These are phyloP conservation scores for Aurelia aurita complex sp. Pacific DNA, from an alignment of 30 jellyfish, hydroid and myxozoan genomes.

Conservation along the genomic window DNA sequence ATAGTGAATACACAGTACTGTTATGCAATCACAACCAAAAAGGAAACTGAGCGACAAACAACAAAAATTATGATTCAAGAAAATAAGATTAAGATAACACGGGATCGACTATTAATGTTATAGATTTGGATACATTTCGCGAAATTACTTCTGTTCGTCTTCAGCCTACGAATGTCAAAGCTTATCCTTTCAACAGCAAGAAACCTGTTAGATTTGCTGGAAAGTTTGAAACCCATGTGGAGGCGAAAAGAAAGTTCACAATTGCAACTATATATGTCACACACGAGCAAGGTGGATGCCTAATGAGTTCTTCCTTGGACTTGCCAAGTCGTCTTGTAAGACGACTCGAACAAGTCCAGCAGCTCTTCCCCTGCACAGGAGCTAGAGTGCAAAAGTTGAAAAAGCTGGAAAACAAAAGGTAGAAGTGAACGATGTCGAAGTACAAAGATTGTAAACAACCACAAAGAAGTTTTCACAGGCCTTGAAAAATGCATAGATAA, in stretches of 20 bases:
- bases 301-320: conserved; percentile 4
- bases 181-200: conserved; percentile 8
- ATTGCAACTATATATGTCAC: not conserved
- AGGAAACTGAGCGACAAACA: not conserved
- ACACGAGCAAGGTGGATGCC: not conserved
- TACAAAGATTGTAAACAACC: not conserved
- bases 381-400: no score
- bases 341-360: no score
- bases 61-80: not conserved
- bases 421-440: not conserved
- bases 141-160: not conserved
- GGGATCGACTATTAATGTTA: conserved; percentile 31
- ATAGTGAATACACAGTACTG: no score
- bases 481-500: conserved; percentile 24
- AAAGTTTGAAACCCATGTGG: not conserved
- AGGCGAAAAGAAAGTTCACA: not conserved
- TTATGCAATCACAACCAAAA: no score
- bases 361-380: no score
- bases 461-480: conserved; percentile 8
- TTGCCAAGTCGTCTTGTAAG: not conserved
- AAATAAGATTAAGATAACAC: not conserved
- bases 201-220: conserved; percentile 12
- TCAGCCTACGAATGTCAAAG: not conserved
- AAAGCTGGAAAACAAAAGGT: not conserved
- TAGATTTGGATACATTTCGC: conserved; percentile 1